These are phyloP conservation scores for Amblyornis subalaris DNA, from an alignment of 2,113 vertebrate genomes.

Conservation along the genomic window DNA sequence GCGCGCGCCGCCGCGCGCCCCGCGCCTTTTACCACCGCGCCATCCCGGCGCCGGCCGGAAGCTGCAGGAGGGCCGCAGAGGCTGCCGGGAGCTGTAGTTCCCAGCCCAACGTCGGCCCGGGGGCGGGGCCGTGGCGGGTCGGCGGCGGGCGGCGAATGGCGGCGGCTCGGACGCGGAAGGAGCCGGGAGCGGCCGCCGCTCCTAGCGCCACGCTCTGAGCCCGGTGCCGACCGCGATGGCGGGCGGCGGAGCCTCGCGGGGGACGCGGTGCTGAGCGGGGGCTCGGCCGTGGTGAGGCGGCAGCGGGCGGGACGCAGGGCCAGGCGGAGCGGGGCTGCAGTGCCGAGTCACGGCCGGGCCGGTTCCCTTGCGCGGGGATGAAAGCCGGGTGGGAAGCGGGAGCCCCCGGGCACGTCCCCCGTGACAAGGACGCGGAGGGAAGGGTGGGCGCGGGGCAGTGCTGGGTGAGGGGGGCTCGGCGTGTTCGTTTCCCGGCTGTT, in stretches of 20 bases:
- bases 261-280: background rate
- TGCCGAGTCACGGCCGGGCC: background rate
- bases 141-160: background rate
- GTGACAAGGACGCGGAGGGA: background rate
- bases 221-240: background rate
- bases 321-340: background rate
- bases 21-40: background rate
- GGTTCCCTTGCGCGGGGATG: background rate
- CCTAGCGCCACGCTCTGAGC: background rate
- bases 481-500: background rate
- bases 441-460: background rate
- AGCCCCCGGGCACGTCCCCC: rapidly evolving
- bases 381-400: background rate
- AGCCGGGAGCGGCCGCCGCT: background rate
- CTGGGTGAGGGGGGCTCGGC: too few species aligned
- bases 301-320: background rate
- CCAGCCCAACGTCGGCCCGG: background rate
- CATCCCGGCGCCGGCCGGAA: background rate
- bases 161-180: background rate
- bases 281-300: background rate
- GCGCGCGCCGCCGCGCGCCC: background rate
- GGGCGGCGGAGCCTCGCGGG: background rate
- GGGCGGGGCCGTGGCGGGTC: background rate
- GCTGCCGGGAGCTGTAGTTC: conserved; percentile 61
- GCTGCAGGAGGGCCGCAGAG: background rate